Base-by-base conservation (phyloP, 2,888 invertebrate genomes). In the Fragum sueziense region DNA sequence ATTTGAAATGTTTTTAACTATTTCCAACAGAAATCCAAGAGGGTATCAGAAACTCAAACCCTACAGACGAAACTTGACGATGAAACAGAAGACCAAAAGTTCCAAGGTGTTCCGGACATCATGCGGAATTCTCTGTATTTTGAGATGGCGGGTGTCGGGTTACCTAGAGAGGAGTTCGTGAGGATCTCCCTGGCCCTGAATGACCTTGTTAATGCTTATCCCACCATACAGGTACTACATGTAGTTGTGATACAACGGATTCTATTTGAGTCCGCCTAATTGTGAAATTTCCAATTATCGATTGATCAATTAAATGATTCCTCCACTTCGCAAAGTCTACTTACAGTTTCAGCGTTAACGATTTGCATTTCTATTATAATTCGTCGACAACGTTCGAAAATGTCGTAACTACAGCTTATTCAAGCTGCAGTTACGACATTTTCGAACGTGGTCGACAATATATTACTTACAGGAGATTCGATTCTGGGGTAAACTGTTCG, bases 401-500 rank as follows among this genome's bases (percentile, higher is more conserved):
- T n/a, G n/a, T n/a, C n/a, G n/a, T n/a, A n/a, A n/a, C n/a, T n/a
- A n/a, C n/a, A n/a, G n/a, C n/a, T n/a, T n/a, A n/a, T n/a, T n/a
- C n/a, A n/a, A n/a, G n/a, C n/a, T n/a, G n/a, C n/a, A n/a, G n/a
- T n/a, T n/a, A n/a, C n/a, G n/a, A n/a, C n/a, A n/a, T n/a, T n/a
- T n/a, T n/a, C n/a, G n/a, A n/a, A n/a, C n/a, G n/a, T n/a, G n/a
- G n/a, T n/a, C n/a, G n/a, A n/a, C n/a, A n/a, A n/a, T n/a, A n/a
- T n/a, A n/a, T n/a, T n/a, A n/a, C n/a, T n/a, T 51, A 17, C 67
- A 82, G 82, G 54, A 51, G 11, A 79, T 86, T 27, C 74, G 88
- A n/a, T 97, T 97, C 92, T 97, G 97, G 95, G 97, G 97, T 0
- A 97, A 96, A 93, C 95, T 97, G 52, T 95, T 95, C 89, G 97